Percentiles rank a stretch among this genome's conserved stretches.
These are phyloP conservation scores for Melanotaenia pygmaea DNA, from an alignment of 2,797 vertebrate genomes.

Conservation along the genomic window DNA sequence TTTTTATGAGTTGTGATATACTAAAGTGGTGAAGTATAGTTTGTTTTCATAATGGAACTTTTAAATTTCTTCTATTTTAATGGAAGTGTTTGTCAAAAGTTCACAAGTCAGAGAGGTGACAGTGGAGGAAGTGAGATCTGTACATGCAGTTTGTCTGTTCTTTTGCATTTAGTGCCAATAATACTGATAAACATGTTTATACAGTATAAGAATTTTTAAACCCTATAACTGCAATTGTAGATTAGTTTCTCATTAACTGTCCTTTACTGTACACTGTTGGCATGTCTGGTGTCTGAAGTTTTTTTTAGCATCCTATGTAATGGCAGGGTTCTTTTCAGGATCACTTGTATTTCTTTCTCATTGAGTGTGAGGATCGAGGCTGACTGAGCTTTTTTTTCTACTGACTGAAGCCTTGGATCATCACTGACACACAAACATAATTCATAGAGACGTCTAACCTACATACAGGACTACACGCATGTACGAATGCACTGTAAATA, in stretches of 20 bases:
- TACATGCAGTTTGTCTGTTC: not conserved
- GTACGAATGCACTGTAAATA: not conserved
- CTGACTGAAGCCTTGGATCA: conserved; percentile 26
- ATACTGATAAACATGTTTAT: not conserved
- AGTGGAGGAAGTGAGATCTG: not conserved
- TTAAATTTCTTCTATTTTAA: not conserved
- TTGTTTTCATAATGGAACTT: not conserved
- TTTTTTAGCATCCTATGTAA: conserved; percentile 11
- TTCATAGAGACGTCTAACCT: conserved; percentile 56
- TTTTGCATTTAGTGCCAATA: not conserved
- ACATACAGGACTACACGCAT: conserved; percentile 51
- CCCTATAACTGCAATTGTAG: not conserved
- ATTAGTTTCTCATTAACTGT: not conserved
- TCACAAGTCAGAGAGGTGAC: not conserved
- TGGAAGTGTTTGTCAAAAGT: not conserved
- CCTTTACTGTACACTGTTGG: not conserved
- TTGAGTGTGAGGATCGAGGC: conserved; percentile 25
- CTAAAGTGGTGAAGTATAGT: too few species aligned
- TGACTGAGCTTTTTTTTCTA: conserved; percentile 64
- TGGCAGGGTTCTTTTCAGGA: conserved; percentile 37
- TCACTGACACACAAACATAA: conserved; percentile 48
- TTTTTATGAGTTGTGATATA: too few species aligned
- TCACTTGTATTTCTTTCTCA: conserved; percentile 27
- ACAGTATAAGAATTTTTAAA: not conserved
- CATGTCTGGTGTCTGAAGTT: conserved; percentile 18